Base-by-base conservation (phyloP, 53 echinoderm and acorn worm genomes). In the Temnopleurus reevesii region DNA sequence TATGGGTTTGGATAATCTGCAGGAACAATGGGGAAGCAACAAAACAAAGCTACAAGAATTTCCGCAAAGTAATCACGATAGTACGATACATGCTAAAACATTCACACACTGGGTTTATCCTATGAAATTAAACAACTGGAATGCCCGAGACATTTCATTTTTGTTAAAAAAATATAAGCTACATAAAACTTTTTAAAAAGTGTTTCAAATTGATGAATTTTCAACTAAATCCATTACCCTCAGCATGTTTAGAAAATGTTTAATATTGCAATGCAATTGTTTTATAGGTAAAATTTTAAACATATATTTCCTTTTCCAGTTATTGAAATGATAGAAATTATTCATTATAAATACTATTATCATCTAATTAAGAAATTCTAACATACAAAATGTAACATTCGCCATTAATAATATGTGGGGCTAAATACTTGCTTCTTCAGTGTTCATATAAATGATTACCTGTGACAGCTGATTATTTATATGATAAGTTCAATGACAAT, bases 31-130 rank as follows among this genome's bases (percentile, higher is more conserved):
- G n/a, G n/a, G n/a, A 71, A 36, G 23, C n/a, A 80, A 80, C 46
- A 83, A 55, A 81, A 55, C 83, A 56, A 83, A 56, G 56, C 55
- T 33, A 55, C 83, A 55, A 31, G 33, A 83, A 53, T 9, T 55
- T 83, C 54, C 55, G 12, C 21, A 56, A 53, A 19, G 80, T 83
- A 83, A 83, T 56, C 35, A 83, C 56, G 83, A 83, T 34, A 36
- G 56, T 56, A 83, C 83, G 33, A 55, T 21, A 8, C 17, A 47
- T 18, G 33, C 56, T 2, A 53, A 5, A 83, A 2, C 54, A 83
- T 12, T 21, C n/a, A 23, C 19, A 8, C 35, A 4, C 6, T 33
- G 61, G 4, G 30, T 31, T 61, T 4, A 61, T 33, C 12, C 33
- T 33, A 15, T 13, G 31, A 30, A 2, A 61, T 17, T 33, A 4